Base-by-base conservation (phyloP, 1,140 invertebrate genomes). In the Ceratosolen solmsi region DNA sequence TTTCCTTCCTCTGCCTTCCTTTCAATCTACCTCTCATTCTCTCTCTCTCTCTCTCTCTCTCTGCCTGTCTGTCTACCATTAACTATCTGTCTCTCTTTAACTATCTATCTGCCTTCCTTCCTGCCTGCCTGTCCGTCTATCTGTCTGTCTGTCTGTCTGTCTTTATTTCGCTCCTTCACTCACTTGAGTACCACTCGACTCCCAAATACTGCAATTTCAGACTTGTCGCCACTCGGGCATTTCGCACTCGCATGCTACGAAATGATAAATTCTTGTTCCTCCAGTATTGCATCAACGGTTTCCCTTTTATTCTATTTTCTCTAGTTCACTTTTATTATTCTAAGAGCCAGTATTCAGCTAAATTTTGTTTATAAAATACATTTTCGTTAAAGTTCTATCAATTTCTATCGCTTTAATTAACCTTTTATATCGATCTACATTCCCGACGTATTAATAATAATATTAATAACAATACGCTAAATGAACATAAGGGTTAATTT, bases 201-300 rank as follows among this genome's bases (percentile, higher is more conserved):
- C 51, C 71, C 74, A 79, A 73, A 71, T 79, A 71, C 46, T 38
- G 58, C 79, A 71, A 82, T 82, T 82, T 76, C 72, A 70, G 79
- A 33, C 73, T 77, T 71, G 80, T 82, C 72, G 72, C 49, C 65
- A 27, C 60, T 56, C 46, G n/a, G 58, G 60, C 60, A 81, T 80
- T 80, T 80, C n/a, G 65, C 30, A 25, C 71, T 38, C 27, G 27
- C 13, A n/a, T 56, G 11, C 58, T 63, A 49, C 70, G 27, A 75
- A 81, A 81, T 81, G 79, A 81, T 81, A 81, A 81, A 81, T 81
- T 81, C 70, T 41, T 46, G 63, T 49, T 30, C 22, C 9, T 71
- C n/a, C 51, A 7, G 68, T 20, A 58, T 25, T 30, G 60, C 70
- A 25, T 78, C 71, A 54, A 65, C n/a, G 27, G 54, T 51, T 71